Evolutionary conservation across 2,888 invertebrate species (phyloP), one percentile per base, ranked within the genome.

Genomic region (Eupithecia exiguata): DNA sequence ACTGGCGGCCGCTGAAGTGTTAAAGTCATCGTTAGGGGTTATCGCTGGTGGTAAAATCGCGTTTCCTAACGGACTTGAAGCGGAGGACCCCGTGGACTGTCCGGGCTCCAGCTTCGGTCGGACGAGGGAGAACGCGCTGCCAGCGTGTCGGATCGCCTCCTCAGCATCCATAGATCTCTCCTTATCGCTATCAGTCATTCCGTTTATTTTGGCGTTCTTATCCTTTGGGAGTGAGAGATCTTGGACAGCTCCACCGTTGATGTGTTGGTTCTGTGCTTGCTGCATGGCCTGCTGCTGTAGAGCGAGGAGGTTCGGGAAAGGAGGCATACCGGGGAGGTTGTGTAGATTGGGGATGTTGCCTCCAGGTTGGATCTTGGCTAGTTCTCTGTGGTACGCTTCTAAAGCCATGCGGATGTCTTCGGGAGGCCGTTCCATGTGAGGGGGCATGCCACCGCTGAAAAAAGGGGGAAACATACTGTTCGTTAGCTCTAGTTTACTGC

Each of bases 321-420:
- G 96, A 68, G 96, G 96, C 90, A 94, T 92, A 68, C 89, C 93
- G 65, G 93, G 94, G 78, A 94, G 81, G 83, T 89, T 91, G 80
- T 92, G 94, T 46, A 95, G 88, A 82, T 95, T 95, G 69, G 96
- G 96, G 81, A 96, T 95, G 86, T 93, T 95, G 82, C 95, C 95
- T 5, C 95, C 95, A 14, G 96, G 96, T 87, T 97, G 98, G 80
- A 99, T 94, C 90, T 99, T 98, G 85, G 98, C 97, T 78, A 99
- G 95, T 91, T 99, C 99, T 79, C 99, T 96, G 88, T 98, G 98
- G 93, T 98, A 99, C 38, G 98, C 97, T 86, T 98, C 98, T 65
- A 98, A 92, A 16, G 98, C 98, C 95, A 98, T 95, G 62, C 98
- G 96, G 85, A 98, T 97, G 84, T 98, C 98, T 83, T 98, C 98